Evolutionary conservation across 2,113 vertebrate species (phyloP), one percentile per base, ranked within the genome.

Genomic region (Erythrocercus mccallii): DNA sequence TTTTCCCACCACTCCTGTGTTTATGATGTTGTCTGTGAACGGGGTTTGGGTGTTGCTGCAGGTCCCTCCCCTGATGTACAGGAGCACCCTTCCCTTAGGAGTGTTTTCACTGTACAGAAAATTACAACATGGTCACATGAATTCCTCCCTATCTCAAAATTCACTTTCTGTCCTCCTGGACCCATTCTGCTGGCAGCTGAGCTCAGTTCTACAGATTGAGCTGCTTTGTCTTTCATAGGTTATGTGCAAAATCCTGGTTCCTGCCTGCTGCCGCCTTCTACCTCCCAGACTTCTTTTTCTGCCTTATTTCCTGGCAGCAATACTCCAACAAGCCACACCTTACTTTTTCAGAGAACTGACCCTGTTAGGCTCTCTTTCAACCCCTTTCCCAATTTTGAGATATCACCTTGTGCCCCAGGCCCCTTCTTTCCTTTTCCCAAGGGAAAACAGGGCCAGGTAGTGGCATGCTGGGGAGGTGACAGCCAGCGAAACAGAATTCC

Each of bases 391-490:
- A 53, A 10, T 45, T 50, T 24, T 65, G 44, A 64, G 28, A 19
- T 27, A 11, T 25, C 62, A 6, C 0, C 0, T 70, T 73, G 35
- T 0, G 0, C 11, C n/a, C 30, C 23, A 33, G 15, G 30, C 33
- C 37, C 5, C 30, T 70, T 77, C 18, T 40, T 86, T 57, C n/a
- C 27, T 50, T 60, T 88, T 73, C 47, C 42, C 42, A 53, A 37
- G 53, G 35, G 58, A 65, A 79, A 72, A 57, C 0, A 1, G 40
- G 24, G 8, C n/a, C 40, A 30, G 42, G n/a, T 9, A 15, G 3
- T 68, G 47, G 16, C 13, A 5, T 11, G 13, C 45, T 57, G 25
- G 10, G 21, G 33, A 69, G 27, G 44, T 58, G 37, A 30, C 5
- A 15, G 31, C 44, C 50, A 68, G 24, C 35, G 28, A 56, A 69